These are phyloP conservation scores for Alcedo atthis DNA, from an alignment of 2,797 vertebrate species.

Conservation along the genomic window DNA sequence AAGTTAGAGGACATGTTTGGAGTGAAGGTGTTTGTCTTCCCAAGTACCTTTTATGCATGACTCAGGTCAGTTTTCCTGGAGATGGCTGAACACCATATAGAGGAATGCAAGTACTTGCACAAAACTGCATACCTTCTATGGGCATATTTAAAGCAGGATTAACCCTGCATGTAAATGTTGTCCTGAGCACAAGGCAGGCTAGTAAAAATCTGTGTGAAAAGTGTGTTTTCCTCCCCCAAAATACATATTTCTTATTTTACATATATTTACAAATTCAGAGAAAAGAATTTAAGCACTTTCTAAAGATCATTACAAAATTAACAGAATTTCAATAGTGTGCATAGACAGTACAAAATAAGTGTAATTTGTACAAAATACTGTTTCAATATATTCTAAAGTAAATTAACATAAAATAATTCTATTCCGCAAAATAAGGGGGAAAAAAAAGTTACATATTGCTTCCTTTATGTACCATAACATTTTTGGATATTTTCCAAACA, in stretches of 20 bases:
- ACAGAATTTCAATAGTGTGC: not conserved
- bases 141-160: not conserved
- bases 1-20: not conserved
- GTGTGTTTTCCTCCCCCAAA: not conserved
- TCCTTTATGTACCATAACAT: not conserved
- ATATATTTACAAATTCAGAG: not conserved
- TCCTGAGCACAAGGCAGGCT: not conserved
- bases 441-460: not conserved
- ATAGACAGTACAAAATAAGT: not conserved
- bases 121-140: not conserved
- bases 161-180: not conserved
- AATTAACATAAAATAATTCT: conserved; percentile 9
- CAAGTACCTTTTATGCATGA: not conserved
- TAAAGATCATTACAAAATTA: not conserved
- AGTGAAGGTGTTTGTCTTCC: not conserved
- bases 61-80: not conserved
- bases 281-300: not conserved
- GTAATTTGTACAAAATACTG: not conserved
- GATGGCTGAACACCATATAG: too few species aligned
- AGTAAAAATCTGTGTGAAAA: not conserved
- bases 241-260: not conserved
- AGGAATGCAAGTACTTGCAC: not conserved
- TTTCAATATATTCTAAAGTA: not conserved
- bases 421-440: not conserved
- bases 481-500: conserved; percentile 48